These are phyloP conservation scores for Mirza zaza DNA, from an alignment of 2,113 vertebrate species.

Conservation along the genomic window DNA sequence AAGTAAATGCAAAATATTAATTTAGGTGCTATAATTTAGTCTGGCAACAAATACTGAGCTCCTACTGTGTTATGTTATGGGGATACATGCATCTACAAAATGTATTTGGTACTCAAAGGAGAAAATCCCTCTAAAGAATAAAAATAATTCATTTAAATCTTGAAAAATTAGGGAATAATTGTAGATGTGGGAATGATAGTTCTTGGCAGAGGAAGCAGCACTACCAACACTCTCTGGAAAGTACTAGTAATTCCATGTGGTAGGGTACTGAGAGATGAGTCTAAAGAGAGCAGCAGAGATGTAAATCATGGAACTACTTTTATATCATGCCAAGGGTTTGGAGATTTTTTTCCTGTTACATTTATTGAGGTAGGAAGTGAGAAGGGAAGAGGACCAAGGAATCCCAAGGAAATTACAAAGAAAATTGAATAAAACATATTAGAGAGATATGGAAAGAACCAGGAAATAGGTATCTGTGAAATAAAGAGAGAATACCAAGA, in stretches of 20 bases:
- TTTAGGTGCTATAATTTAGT: not conserved
- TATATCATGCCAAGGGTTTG: not conserved
- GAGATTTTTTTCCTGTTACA: not conserved
- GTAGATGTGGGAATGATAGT: not conserved
- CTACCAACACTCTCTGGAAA: not conserved
- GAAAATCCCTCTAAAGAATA: not conserved
- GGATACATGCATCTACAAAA: not conserved
- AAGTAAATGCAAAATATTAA: constrained; percentile 38
- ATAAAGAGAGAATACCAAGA: not conserved
- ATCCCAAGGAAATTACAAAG: not conserved
- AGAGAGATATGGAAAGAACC: not conserved
- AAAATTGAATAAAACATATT: not conserved
- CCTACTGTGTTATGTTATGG: not conserved
- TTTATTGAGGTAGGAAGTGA: not conserved
- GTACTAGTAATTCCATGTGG: not conserved
- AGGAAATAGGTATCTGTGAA: not conserved
- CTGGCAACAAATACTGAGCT: not conserved
- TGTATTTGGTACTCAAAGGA: not conserved
- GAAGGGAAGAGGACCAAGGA: constrained; percentile 1
- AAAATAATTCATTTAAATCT: constrained; percentile 29
- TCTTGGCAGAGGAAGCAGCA: not conserved
- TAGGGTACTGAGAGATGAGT: not conserved
- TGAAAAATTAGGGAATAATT: not conserved
- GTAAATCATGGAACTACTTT: not conserved
- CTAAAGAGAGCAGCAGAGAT: not conserved